Base-by-base conservation (phyloP, 1,140 invertebrate genomes). In the Zaprionus inermis region DNA sequence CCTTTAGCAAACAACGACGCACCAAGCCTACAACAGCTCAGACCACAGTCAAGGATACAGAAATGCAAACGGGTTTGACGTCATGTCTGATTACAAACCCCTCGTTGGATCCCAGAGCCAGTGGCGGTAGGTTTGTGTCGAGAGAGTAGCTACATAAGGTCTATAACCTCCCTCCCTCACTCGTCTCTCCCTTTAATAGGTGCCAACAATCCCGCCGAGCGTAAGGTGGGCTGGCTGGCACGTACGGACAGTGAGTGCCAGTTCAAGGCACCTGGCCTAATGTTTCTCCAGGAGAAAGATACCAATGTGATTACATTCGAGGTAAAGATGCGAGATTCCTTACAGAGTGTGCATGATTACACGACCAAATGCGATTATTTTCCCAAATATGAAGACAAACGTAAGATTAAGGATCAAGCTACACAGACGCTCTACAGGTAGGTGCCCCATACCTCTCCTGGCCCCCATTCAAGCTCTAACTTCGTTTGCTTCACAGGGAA, bases 401-500 rank as follows among this genome's bases (percentile, higher is more conserved):
- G 51, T 11, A 80, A 69, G 0, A 69, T 55, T 3, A 86, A 79
- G 28, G 74, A 90, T 49, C 67, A 89, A 51, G 64, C 60, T 9
- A 91, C 90, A 5, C 90, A 91, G 22, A 90, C 90, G 5, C 72
- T 91, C 30, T 91, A 91, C 36, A 85, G 90, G 90, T 90, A 59
- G 34, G 38, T 22, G 2, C 1, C 46, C 3, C 20, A 24, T 4
- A 6, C 6, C 3, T 12, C 38, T 38, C 28, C n/a, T 7, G 10
- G 3, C 11, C 11, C 16, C 6, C 12, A 5, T 22, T 14, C 3
- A 2, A 24, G 0, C 30, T 7, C 0, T 54, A 46, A 57, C 10
- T 16, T 3, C 32, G 18, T 20, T 44, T 51, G 7, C 2, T 54
- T 36, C 36, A 1, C 49, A 92, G 91, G 70, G 96, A 97, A 81